phyloP scores from a whole-genome alignment of 2,113 vertebrate species.

The Opisthocomus hoazin region DNA sequence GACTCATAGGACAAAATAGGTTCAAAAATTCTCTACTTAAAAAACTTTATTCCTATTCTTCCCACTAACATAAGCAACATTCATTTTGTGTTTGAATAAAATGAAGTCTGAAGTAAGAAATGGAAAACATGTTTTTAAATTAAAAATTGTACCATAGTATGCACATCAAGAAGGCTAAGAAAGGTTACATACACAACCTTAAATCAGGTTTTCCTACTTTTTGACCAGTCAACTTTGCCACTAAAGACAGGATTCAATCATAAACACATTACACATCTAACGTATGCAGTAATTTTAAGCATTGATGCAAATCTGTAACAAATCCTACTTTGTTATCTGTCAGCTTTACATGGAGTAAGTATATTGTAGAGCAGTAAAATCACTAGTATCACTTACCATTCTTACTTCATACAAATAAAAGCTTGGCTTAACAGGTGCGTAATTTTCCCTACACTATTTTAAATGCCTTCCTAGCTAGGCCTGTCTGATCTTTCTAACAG shows the following conservation, averaged over 20 bases:
- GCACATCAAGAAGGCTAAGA: neutral
- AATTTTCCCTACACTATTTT: neutral
- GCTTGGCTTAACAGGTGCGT: neutral
- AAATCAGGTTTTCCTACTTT: neutral
- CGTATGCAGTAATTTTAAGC: neutral
- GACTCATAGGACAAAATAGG: neutral
- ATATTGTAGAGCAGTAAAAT: neutral
- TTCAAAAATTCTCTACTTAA: neutral
- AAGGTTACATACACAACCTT: neutral
- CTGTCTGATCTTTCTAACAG: neutral
- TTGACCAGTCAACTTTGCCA: neutral
- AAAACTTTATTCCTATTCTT: neutral
- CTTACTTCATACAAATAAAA: neutral
- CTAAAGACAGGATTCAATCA: neutral
- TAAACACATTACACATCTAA: neutral
- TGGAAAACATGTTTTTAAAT: neutral
- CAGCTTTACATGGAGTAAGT: neutral
- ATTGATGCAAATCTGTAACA: neutral
- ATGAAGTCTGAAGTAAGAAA: neutral
- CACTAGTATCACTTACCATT: neutral
- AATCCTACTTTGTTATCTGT: neutral
- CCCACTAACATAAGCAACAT: neutral
- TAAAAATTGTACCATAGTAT: neutral
- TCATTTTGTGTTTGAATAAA: neutral
- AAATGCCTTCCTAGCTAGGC: neutral